A percentile compares a stretch with the other conserved stretches of the same genome.
These are phyloP conservation scores for Tinea pellionella DNA, from an alignment of 2,888 invertebrate genomes.

Conservation along the genomic window DNA sequence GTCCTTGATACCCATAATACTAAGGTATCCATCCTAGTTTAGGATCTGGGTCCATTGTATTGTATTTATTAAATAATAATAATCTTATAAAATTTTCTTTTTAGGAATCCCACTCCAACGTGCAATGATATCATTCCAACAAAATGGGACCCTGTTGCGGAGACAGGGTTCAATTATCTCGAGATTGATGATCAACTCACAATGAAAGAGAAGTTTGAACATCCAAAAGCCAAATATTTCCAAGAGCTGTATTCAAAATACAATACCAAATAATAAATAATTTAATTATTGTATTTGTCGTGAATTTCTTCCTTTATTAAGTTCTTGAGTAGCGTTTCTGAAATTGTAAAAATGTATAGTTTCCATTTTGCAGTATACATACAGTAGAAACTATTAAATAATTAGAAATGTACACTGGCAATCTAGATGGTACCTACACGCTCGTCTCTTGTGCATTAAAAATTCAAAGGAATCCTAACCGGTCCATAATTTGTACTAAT, in stretches of 20 bases:
- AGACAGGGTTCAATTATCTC: slow-evolving; percentile 31
- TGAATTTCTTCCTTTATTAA: slow-evolving; percentile 24
- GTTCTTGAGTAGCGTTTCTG: slow-evolving; percentile 28
- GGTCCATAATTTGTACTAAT: too few relatives aligned
- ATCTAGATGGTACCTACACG: too few relatives aligned
- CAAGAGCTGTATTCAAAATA: slow-evolving; percentile 36
- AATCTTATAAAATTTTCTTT: too few relatives aligned
- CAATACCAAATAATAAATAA: background rate
- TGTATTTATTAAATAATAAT: too few relatives aligned
- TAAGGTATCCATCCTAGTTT: too few relatives aligned
- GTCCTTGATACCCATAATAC: too few relatives aligned
- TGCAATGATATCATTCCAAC: slow-evolving; percentile 30
- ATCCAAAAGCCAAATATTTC: slow-evolving; percentile 38
- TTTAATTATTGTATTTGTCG: slow-evolving; percentile 27
- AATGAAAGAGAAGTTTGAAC: slow-evolving; percentile 39
- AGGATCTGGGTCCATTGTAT: too few relatives aligned
- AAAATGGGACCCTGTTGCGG: slow-evolving; percentile 42
- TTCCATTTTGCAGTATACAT: too few relatives aligned
- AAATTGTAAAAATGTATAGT: slow-evolving; percentile 19
- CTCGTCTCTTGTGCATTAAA: slow-evolving; percentile 24
- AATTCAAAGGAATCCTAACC: too few relatives aligned
- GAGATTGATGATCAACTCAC: slow-evolving; percentile 39
- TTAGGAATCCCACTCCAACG: slow-evolving; percentile 50
- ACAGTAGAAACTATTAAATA: background rate
- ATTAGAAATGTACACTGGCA: too few relatives aligned